Conservation (phyloP, 2,797 vertebrate species). For the Squalus acanthias region DNA sequence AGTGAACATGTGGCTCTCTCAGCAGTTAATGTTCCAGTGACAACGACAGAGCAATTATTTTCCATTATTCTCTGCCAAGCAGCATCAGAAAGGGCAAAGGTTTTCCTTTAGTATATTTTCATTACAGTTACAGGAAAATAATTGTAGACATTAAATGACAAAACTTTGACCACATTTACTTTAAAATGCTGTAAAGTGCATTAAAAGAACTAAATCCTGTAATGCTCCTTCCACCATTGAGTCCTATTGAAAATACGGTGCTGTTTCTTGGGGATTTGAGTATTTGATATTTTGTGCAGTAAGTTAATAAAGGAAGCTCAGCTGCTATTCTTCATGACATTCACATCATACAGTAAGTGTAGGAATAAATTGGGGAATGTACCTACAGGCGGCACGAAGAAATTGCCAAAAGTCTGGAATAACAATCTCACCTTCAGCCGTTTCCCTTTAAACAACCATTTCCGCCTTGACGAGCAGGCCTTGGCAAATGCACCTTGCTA, state of each 20-base stretch:
- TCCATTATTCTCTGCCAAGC: neutral
- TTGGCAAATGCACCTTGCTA: neutral
- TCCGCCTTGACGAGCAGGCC: neutral
- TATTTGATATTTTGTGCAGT: neutral
- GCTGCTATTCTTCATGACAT: neutral
- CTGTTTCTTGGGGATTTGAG: neutral
- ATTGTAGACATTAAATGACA: neutral
- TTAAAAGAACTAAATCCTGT: neutral
- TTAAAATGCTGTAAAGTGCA: neutral
- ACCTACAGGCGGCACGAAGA: too few relatives aligned
- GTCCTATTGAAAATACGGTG: neutral
- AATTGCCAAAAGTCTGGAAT: neutral
- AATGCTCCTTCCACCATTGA: neutral
- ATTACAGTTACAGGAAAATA: neutral
- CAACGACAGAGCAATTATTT: neutral
- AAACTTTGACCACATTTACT: neutral
- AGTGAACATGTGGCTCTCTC: neutral
- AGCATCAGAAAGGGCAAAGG: neutral
- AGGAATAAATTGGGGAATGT: neutral
- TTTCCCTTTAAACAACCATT: neutral
- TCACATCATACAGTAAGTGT: neutral
- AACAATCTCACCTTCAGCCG: neutral
- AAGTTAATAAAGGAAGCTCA: neutral
- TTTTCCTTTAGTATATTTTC: neutral
- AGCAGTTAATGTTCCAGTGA: neutral